A percentile compares a stretch with the other conserved stretches of the same genome.
Conservation (phyloP, 2,113 vertebrate species). For the Hydropotes inermis region DNA sequence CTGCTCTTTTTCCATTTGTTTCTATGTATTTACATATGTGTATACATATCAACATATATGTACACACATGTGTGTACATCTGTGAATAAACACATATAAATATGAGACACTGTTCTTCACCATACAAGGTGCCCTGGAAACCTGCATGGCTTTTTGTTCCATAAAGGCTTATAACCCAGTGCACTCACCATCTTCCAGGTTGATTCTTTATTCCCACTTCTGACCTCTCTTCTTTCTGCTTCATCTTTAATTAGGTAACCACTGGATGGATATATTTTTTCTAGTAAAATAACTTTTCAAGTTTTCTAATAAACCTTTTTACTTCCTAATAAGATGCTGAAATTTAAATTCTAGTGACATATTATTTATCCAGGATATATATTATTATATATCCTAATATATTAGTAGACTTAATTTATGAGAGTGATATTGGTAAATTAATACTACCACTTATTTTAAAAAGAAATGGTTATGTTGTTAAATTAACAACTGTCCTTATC, state of each 20-base stretch:
- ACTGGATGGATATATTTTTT: background rate
- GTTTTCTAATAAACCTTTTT: background rate
- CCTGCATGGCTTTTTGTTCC: background rate
- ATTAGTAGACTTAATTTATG: background rate
- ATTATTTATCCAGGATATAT: background rate
- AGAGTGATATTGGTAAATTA: background rate
- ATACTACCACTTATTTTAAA: background rate
- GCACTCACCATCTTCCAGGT: background rate
- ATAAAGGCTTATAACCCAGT: background rate
- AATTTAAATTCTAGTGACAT: background rate
- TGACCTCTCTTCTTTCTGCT: background rate
- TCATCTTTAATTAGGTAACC: background rate
- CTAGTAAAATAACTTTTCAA: background rate
- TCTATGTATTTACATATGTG: background rate
- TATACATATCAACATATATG: background rate
- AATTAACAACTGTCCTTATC: background rate
- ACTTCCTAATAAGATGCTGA: background rate
- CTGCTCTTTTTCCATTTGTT: background rate
- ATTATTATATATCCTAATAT: background rate
- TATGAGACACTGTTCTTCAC: background rate
- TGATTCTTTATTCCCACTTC: background rate
- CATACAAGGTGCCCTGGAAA: background rate
- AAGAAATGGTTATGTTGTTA: background rate
- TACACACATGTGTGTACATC: background rate
- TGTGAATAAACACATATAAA: background rate